Conservation (phyloP, 2,888 invertebrate genomes). For the Papilio protenor region DNA sequence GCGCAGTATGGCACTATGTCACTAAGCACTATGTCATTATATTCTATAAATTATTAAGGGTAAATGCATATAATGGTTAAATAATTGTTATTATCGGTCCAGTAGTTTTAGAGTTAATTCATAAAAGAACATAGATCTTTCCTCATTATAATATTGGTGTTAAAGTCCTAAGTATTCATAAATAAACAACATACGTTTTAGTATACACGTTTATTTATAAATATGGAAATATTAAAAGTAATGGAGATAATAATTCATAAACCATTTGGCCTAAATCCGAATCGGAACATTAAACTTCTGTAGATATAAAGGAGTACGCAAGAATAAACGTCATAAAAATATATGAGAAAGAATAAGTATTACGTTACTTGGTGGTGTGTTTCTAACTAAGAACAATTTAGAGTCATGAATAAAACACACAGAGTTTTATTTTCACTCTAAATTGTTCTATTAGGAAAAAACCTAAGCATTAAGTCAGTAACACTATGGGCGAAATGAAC, state of each 20-base stretch:
- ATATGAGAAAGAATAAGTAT: not conserved
- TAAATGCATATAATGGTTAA: too few species aligned
- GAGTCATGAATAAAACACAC: not conserved
- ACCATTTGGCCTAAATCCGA: slow-evolving; percentile 9
- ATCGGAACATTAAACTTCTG: slow-evolving; percentile 10
- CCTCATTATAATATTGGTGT: not conserved
- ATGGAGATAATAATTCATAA: not conserved
- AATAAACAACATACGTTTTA: not conserved
- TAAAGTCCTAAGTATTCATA: not conserved
- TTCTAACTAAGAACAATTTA: slow-evolving; percentile 3
- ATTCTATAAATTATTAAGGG: too few species aligned
- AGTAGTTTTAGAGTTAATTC: too few species aligned
- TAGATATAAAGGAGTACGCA: slow-evolving; percentile 2
- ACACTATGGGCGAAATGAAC: too few species aligned
- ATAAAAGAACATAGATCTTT: too few species aligned
- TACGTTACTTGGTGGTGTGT: not conserved
- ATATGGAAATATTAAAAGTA: not conserved
- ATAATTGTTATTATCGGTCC: too few species aligned
- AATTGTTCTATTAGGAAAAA: too few species aligned
- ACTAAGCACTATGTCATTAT: too few species aligned
- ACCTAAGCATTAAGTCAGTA: too few species aligned
- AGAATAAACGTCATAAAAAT: slow-evolving; percentile 10
- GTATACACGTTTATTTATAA: not conserved
- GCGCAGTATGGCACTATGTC: too few species aligned
- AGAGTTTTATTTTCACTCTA: not conserved